These are phyloP conservation scores for Hylia prasina DNA, from an alignment of 2,113 vertebrate species.

Conservation along the genomic window DNA sequence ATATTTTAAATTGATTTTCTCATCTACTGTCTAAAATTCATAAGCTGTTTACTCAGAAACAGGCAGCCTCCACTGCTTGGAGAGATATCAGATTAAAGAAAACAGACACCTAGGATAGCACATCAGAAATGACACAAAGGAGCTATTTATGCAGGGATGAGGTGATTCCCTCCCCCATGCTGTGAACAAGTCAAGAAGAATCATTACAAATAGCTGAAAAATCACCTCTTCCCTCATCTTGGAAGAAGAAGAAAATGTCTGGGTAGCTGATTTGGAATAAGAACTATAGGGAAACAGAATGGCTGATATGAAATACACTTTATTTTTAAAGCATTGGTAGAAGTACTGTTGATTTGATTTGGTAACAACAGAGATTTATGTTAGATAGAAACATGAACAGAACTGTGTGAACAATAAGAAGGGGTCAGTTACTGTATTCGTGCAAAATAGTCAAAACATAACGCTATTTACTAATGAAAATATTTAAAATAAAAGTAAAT, in stretches of 20 bases:
- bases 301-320: not conserved
- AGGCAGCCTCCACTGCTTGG: not conserved
- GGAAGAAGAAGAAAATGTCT: not conserved
- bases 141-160: not conserved
- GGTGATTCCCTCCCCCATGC: conserved; percentile 2
- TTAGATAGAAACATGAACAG: not conserved
- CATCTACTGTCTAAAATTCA: conserved; percentile 14
- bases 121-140: conserved; percentile 4
- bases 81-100: conserved; percentile 4
- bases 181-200: not conserved
- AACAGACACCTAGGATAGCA: not conserved
- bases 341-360: conserved; percentile 17
- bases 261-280: not conserved
- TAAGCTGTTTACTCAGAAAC: conserved; percentile 13
- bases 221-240: not conserved
- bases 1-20: conserved; percentile 8
- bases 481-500: not conserved
- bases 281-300: not conserved
- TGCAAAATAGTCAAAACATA: not conserved
- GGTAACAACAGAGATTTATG: not conserved
- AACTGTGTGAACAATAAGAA: not conserved
- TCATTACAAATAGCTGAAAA: conserved; percentile 18
- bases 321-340: conserved; percentile 8
- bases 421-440: not conserved
- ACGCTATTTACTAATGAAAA: not conserved